Conservation (phyloP, 2,113 vertebrate species). For the Syngnathus typhle region DNA sequence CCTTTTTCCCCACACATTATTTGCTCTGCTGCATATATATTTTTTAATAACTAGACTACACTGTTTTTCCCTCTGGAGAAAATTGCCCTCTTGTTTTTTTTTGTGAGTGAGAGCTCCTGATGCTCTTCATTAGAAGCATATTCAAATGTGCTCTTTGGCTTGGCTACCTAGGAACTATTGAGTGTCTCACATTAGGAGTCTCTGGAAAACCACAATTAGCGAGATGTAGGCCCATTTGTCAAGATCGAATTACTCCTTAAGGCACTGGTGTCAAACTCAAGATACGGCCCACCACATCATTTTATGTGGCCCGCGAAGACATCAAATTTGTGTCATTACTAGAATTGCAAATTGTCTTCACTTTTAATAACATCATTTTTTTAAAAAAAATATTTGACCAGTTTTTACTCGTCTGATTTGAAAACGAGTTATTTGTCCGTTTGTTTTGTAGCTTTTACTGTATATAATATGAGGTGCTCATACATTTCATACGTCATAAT, state of each 20-base stretch:
- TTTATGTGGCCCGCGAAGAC: too few species aligned
- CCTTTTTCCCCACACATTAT: too few species aligned
- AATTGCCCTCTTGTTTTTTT: slow-evolving; percentile 25
- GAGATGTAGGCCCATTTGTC: slow-evolving; percentile 33
- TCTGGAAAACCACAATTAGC: slow-evolving; percentile 9
- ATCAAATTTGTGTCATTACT: too few species aligned
- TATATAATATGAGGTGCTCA: too few species aligned
- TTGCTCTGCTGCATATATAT: slow-evolving; percentile 5
- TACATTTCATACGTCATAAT: too few species aligned
- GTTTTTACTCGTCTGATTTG: too few species aligned
- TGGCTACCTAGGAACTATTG: slow-evolving; percentile 64
- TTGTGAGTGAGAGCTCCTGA: neutral
- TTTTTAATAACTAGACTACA: slow-evolving; percentile 25
- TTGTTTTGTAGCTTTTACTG: too few species aligned
- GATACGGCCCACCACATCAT: too few species aligned
- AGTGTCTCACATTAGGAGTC: slow-evolving; percentile 41
- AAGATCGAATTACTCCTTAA: slow-evolving; percentile 14
- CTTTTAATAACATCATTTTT: too few species aligned
- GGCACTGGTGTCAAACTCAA: neutral
- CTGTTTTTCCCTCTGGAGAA: neutral
- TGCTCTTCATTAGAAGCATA: slow-evolving; percentile 37
- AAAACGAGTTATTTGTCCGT: too few species aligned
- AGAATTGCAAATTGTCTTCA: too few species aligned
- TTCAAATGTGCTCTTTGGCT: slow-evolving; percentile 27
- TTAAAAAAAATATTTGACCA: too few species aligned